A percentile compares a stretch with the other conserved stretches of the same genome.
These are phyloP conservation scores for Polia nebulosa DNA, from an alignment of 2,888 invertebrate species.

Conservation along the genomic window DNA sequence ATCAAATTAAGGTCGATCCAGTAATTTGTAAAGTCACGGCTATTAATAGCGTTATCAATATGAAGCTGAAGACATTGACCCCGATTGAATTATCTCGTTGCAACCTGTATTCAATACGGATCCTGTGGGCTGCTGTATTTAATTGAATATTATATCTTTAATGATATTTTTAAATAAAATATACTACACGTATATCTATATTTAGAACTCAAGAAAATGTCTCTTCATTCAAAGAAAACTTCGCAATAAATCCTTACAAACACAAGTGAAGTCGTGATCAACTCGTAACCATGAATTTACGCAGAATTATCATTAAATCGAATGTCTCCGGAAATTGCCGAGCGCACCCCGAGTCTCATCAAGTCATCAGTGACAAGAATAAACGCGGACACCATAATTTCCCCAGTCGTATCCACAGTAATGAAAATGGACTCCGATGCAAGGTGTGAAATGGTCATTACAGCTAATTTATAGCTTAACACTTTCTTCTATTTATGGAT, in stretches of 20 bases:
- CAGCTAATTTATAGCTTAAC: slow-evolving; percentile 47
- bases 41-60: slow-evolving; percentile 55
- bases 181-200: background rate
- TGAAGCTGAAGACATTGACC: slow-evolving; percentile 58
- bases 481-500: slow-evolving; percentile 47
- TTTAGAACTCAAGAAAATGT: background rate
- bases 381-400: slow-evolving; percentile 49
- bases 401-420: slow-evolving; percentile 35
- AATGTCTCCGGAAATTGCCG: slow-evolving; percentile 39
- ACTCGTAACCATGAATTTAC: slow-evolving; percentile 11
- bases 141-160: background rate
- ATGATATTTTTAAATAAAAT: background rate
- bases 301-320: slow-evolving; percentile 21
- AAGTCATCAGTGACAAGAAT: slow-evolving; percentile 56
- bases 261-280: slow-evolving; percentile 1
- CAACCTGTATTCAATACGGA: slow-evolving; percentile 29
- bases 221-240: slow-evolving; percentile 1
- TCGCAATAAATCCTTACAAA: slow-evolving; percentile 11
- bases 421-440: slow-evolving; percentile 47
- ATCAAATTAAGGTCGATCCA: slow-evolving; percentile 57
- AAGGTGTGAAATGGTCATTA: slow-evolving; percentile 45
- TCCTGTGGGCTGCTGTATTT: slow-evolving; percentile 21
- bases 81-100: slow-evolving; percentile 50
- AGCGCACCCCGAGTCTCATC: slow-evolving; percentile 38
- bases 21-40: slow-evolving; percentile 39